These are phyloP conservation scores for Trachymyrmex septentrionalis DNA, from an alignment of 1,140 invertebrate genomes.

Conservation along the genomic window DNA sequence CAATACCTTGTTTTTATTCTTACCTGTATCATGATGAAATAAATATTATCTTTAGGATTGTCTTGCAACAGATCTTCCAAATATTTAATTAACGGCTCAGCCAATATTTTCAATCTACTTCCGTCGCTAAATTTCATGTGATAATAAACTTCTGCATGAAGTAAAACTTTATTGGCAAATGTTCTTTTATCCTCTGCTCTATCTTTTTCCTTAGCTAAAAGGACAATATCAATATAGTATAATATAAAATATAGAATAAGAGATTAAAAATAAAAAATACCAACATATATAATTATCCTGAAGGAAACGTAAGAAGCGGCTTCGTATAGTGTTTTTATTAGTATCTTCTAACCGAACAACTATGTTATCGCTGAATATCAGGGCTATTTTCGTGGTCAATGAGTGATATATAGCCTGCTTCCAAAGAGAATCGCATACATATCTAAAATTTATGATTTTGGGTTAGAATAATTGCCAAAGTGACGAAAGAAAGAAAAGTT, in stretches of 20 bases:
- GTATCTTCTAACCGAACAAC: neutral
- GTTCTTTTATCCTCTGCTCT: neutral
- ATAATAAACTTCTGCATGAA: constrained; percentile 52
- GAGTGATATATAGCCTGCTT: constrained; percentile 36
- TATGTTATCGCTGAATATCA: neutral
- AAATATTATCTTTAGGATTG: constrained; percentile 24
- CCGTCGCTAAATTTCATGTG: constrained; percentile 32
- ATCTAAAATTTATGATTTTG: constrained; percentile 20
- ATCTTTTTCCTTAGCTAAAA: constrained; percentile 38
- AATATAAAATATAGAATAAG: neutral
- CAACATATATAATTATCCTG: constrained; percentile 50
- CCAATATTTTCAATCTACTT: neutral
- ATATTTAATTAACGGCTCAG: constrained; percentile 41
- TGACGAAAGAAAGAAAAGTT: too few species aligned
- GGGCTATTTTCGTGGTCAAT: neutral
- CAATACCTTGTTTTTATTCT: neutral
- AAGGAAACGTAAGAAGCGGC: constrained; percentile 19
- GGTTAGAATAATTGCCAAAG: too few species aligned
- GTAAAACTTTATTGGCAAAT: constrained; percentile 40
- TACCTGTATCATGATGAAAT: constrained; percentile 56
- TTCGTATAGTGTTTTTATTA: neutral
- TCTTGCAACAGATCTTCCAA: constrained; percentile 54
- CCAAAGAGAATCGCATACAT: constrained; percentile 8
- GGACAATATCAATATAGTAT: neutral
- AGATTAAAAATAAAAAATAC: neutral